Percentiles rank a stretch among this genome's conserved stretches.
Evolutionary conservation across 2,888 invertebrate species (phyloP).

Genomic region (Priapulus caudatus): DNA sequence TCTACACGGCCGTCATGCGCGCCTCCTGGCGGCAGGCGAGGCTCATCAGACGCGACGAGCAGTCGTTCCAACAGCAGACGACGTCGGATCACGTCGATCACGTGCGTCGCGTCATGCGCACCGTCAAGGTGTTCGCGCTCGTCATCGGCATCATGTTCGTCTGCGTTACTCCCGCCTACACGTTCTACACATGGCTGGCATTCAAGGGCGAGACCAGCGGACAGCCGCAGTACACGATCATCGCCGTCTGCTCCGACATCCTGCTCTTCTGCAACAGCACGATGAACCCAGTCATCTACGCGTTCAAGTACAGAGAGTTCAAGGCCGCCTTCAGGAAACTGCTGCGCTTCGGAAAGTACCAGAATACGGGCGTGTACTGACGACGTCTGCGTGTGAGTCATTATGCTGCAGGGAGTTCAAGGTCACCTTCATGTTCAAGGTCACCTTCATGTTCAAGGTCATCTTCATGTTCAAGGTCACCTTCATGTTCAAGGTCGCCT

Average conservation of each 20-base stretch:
- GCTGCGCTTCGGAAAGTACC: too few relatives aligned
- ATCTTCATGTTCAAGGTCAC: too few relatives aligned
- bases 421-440: too few relatives aligned
- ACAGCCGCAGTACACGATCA: background rate
- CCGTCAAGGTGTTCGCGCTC: background rate
- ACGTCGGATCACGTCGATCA: background rate
- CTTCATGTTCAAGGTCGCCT: too few relatives aligned
- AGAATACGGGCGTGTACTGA: too few relatives aligned
- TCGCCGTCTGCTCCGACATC: background rate
- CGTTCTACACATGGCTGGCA: background rate
- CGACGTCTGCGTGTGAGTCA: too few relatives aligned
- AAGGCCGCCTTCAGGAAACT: background rate
- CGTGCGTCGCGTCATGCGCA: background rate
- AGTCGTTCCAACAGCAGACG: background rate
- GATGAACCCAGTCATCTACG: background rate
- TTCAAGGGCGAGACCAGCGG: background rate
- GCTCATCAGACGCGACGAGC: background rate
- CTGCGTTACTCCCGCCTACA: background rate
- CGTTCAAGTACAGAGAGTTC: background rate
- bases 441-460: too few relatives aligned
- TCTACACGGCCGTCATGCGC: background rate
- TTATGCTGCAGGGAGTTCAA: too few relatives aligned
- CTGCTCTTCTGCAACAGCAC: background rate
- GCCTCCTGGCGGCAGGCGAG: background rate
- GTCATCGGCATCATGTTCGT: background rate